Percentiles rank a stretch among this genome's conserved stretches.
These are phyloP conservation scores for Chelmon rostratus DNA, from an alignment of 2,797 vertebrate genomes.

Conservation along the genomic window DNA sequence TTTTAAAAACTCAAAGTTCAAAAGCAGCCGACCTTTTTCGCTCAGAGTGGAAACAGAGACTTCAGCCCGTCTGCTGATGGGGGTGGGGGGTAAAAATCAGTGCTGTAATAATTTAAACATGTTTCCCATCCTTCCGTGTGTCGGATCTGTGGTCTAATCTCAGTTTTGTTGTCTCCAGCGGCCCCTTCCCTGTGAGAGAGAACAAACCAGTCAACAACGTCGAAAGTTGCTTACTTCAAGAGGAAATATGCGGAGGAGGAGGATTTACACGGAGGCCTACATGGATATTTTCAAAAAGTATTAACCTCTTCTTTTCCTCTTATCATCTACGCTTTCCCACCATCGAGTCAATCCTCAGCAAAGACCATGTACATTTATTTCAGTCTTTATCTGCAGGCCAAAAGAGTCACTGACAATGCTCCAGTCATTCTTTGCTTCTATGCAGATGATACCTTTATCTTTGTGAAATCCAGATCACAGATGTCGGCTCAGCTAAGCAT, in stretches of 20 bases:
- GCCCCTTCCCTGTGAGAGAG: conserved; percentile 72
- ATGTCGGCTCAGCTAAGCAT: no score
- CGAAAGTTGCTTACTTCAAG: conserved; percentile 99
- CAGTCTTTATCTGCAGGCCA: background rate
- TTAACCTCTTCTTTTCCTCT: conserved; percentile 41
- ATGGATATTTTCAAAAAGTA: conserved; percentile 98
- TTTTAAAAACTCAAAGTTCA: background rate
- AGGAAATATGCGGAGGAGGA: conserved; percentile 99
- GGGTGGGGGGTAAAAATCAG: background rate
- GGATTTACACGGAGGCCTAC: conserved; percentile 95
- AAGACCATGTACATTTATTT: background rate
- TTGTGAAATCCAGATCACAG: background rate
- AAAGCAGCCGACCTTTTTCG: no score
- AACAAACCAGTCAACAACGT: conserved; percentile 92
- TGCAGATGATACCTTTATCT: conserved; percentile 3
- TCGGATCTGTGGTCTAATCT: background rate
- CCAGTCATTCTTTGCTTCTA: background rate
- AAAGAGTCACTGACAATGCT: background rate
- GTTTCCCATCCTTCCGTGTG: background rate
- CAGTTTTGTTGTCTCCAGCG: conserved; percentile 30
- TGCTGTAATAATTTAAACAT: background rate
- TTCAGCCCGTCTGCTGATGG: background rate
- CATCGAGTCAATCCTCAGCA: background rate
- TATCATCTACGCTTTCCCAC: no score
- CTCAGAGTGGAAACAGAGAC: background rate